Evolutionary conservation across 2,888 invertebrate genomes (phyloP).

Genomic region (Trisateles emortualis): DNA sequence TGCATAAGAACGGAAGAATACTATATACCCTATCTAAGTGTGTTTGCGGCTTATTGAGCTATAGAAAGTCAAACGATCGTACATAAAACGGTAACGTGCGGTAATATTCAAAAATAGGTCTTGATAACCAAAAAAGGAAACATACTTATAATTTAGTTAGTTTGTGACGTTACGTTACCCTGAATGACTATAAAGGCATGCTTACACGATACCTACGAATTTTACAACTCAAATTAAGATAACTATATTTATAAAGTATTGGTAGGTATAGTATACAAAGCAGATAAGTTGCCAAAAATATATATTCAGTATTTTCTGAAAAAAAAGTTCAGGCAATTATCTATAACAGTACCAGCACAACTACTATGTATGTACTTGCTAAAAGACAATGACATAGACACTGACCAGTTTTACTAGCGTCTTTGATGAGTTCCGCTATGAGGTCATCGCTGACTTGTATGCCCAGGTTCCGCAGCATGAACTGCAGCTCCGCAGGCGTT

Average conservation of each 20-base stretch:
- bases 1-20: not conserved
- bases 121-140: not conserved
- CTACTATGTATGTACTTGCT: not conserved
- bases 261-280: no score
- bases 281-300: no score
- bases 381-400: slow-evolving; percentile 8
- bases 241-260: no score
- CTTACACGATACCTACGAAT: no score
- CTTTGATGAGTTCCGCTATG: slow-evolving; percentile 91
- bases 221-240: no score
- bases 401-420: slow-evolving; percentile 91
- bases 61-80: slow-evolving; percentile 19
- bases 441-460: slow-evolving; percentile 92
- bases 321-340: no score
- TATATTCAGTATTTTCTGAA: no score
- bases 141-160: no score
- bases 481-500: slow-evolving; percentile 91
- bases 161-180: no score
- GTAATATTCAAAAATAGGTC: not conserved
- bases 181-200: no score
- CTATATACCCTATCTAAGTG: not conserved
- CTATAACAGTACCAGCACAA: not conserved
- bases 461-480: slow-evolving; percentile 92
- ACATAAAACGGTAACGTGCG: slow-evolving; percentile 12
- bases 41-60: slow-evolving; percentile 22